Evolutionary conservation across 2,888 invertebrate genomes (phyloP), one percentile per base, ranked within the genome.

Genomic region (Megamerina dolium): DNA sequence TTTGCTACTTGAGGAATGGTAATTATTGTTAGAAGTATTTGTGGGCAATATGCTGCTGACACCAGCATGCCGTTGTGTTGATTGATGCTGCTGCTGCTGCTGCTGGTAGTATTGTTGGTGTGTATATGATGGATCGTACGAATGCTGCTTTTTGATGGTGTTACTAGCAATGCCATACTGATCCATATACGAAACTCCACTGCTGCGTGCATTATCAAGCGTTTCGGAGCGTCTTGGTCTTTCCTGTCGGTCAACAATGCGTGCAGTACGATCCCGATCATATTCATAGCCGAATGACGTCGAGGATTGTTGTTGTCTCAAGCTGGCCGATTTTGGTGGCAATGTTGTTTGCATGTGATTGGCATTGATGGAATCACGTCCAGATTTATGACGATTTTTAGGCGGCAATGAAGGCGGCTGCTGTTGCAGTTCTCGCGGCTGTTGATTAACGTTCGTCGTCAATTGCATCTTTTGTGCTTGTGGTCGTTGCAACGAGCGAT

Each of bases 401-500:
- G 72, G 72, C 41, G 72, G 72, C 55, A 72, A 46, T 43, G 69
- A 63, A 27, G 72, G 72, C 37, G 71, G 72, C 40, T 64, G 65
- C 39, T 59, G 61, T 18, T 54, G 60, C 21, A 53, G 50, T 16
- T 53, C 48, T 33, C 34, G 39, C 37, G 49, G 51, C 33, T 54
- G 53, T 20, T 54, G 53, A 39, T 54, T 51, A 13, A 52, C 51
- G 13, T 49, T 36, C 30, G 50, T 49, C n/a, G 54, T 50, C 17
- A 62, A 47, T 47, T 68, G 61, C 41, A 67, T 30, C 49, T 68
- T 66, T 34, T 64, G 59, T 3, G 60, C 51, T 23, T 68, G 61
- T 1, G 79, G 79, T 0, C 79, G 70, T 56, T 79, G 79, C 35
- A 79, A 63, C 18, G 79, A 79, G 33, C 80, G 73, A 61, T 80